Percentiles rank a stretch among this genome's conserved stretches.
These are phyloP conservation scores for Eupleurogrammus muticus DNA, from an alignment of 2,797 vertebrate species.

Conservation along the genomic window DNA sequence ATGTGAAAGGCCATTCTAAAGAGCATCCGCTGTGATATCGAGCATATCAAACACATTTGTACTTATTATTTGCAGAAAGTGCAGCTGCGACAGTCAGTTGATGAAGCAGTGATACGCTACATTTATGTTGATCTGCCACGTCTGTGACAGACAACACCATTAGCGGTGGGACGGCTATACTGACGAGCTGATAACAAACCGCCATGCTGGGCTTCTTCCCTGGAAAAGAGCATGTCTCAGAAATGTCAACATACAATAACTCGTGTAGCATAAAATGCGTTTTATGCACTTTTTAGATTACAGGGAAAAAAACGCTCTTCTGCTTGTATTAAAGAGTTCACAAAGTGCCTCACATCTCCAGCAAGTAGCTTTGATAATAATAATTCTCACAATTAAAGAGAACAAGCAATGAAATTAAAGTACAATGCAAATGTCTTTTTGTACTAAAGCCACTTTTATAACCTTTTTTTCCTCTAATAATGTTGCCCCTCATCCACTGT, in stretches of 20 bases:
- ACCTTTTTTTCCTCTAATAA: neutral
- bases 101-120: constrained; percentile 32
- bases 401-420: neutral
- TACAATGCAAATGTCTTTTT: neutral
- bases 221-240: constrained; percentile 46
- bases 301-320: neutral
- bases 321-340: neutral
- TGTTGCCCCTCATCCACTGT: neutral
- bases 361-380: neutral
- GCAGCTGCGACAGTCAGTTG: constrained; percentile 27
- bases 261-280: constrained; percentile 15
- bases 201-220: constrained; percentile 23
- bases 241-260: constrained; percentile 58
- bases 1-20: constrained; percentile 15
- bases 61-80: constrained; percentile 19
- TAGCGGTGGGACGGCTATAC: constrained; percentile 59
- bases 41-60: constrained; percentile 16
- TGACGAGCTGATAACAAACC: constrained; percentile 62
- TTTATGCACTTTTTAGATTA: too few relatives aligned
- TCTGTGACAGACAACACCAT: constrained; percentile 48
- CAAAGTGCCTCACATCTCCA: constrained; percentile 4
- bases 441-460: too few relatives aligned
- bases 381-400: neutral
- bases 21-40: constrained; percentile 33
- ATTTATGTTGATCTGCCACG: constrained; percentile 27